Base-by-base conservation (phyloP, 1,140 invertebrate species). In the Caenorhabditis brenneri region DNA sequence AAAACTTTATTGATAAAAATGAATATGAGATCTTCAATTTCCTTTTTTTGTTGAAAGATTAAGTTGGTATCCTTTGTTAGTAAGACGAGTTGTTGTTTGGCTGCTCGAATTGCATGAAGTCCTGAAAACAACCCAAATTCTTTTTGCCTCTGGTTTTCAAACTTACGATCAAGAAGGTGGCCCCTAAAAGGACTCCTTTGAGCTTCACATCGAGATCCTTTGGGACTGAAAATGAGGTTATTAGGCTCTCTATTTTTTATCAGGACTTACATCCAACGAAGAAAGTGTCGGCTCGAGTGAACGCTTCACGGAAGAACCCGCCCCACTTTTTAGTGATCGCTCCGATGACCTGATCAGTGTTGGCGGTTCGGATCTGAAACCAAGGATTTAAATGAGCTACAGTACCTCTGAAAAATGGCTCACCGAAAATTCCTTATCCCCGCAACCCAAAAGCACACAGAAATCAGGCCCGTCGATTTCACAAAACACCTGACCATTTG, bases 41-140 rank as follows among this genome's bases (percentile, higher is more conserved):
- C n/a, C n/a, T n/a, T n/a, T n/a, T n/a, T n/a, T n/a, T n/a, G n/a
- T n/a, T n/a, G n/a, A n/a, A n/a, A n/a, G n/a, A n/a, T n/a, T n/a
- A n/a, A n/a, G n/a, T n/a, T n/a, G n/a, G n/a, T n/a, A n/a, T n/a
- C n/a, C n/a, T n/a, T n/a, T n/a, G n/a, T n/a, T n/a, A n/a, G n/a
- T n/a, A n/a, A n/a, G n/a, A n/a, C n/a, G n/a, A n/a, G 19, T 55
- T 55, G 53, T 19, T 24, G 24, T 27, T 55, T 5, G 39, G 53
- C 27, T 55, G 22, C 24, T 78, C 69, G 69, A 78, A 78, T 22
- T 39, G 19, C 69, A 78, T 78, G 69, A 78, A 58, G 29, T 58
- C 55, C 55, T 58, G 55, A 58, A 58, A 58, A 9, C 7, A 58
- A 19, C 10, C 7, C 22, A 27, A 10, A n/a, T 58, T 9, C 7